phyloP scores from a whole-genome alignment of 1,140 invertebrate species.

The Metaphire vulgaris region DNA sequence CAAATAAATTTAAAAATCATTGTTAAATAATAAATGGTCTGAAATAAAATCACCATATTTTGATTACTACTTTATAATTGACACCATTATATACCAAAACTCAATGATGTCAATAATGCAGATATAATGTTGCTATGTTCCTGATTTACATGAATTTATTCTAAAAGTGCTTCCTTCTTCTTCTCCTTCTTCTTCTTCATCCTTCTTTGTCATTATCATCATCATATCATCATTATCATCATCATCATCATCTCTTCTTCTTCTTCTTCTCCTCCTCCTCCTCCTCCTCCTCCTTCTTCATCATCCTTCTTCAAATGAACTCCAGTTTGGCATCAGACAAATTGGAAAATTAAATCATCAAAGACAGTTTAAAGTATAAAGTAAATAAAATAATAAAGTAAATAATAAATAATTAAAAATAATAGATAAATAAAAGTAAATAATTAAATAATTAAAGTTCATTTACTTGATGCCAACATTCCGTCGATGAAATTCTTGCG shows the following conservation, averaged over 20 bases:
- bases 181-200: too few species aligned
- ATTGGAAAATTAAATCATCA: too few species aligned
- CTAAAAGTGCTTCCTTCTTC: too few species aligned
- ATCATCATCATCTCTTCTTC: background rate
- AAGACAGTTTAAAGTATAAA: too few species aligned
- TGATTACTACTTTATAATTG: background rate
- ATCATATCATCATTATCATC: too few species aligned
- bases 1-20: background rate
- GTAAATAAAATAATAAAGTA: too few species aligned
- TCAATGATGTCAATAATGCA: background rate
- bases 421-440: too few species aligned
- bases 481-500: conserved; percentile 96
- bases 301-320: too few species aligned
- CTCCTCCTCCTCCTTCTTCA: background rate
- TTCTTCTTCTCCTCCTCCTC: background rate
- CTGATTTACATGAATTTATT: too few species aligned
- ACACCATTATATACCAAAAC: background rate
- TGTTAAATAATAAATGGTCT: background rate
- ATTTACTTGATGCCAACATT: conserved; percentile 47
- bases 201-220: too few species aligned
- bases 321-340: too few species aligned
- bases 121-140: background rate
- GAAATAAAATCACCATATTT: background rate
- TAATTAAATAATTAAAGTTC: conserved; percentile 20
- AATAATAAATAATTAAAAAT: too few species aligned